Evolutionary conservation across 2,888 invertebrate species (phyloP).

Genomic region (Nymphalis polychloros): DNA sequence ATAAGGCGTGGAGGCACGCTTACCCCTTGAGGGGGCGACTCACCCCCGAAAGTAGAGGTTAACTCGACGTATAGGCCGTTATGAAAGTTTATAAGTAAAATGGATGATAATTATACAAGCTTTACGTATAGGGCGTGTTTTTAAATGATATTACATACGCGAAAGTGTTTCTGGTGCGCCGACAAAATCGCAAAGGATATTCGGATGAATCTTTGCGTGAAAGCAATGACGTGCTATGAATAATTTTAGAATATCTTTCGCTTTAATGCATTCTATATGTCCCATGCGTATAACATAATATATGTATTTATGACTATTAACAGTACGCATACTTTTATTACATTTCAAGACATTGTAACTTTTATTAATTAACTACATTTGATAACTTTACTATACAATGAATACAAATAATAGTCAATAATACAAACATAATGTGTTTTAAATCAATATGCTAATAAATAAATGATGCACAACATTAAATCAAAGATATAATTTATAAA

Average conservation of each 20-base stretch:
- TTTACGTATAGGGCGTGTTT: constrained; percentile 76
- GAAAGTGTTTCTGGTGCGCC: constrained; percentile 54
- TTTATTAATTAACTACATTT: not conserved
- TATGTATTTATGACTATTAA: not conserved
- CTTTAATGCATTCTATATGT: constrained; percentile 4
- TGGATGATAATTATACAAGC: constrained; percentile 80
- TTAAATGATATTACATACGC: constrained; percentile 68
- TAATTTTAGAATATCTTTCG: constrained; percentile 23
- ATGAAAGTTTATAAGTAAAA: constrained; percentile 82
- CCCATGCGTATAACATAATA: not conserved
- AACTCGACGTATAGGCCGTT: constrained; percentile 82
- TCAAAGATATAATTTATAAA: constrained; percentile 3
- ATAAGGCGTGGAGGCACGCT: constrained; percentile 63
- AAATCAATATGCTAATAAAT: constrained; percentile 11
- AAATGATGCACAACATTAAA: not conserved
- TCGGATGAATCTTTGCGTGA: constrained; percentile 25
- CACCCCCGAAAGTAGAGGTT: constrained; percentile 76
- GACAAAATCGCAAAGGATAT: constrained; percentile 34
- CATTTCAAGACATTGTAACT: not conserved
- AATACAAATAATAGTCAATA: not conserved
- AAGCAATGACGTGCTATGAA: constrained; percentile 30
- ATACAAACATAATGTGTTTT: not conserved
- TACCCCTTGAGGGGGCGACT: constrained; percentile 42
- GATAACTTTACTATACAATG: not conserved
- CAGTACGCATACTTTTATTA: not conserved